These are phyloP conservation scores for Anas platyrhynchos DNA, from an alignment of 2,113 vertebrate genomes.

Conservation along the genomic window DNA sequence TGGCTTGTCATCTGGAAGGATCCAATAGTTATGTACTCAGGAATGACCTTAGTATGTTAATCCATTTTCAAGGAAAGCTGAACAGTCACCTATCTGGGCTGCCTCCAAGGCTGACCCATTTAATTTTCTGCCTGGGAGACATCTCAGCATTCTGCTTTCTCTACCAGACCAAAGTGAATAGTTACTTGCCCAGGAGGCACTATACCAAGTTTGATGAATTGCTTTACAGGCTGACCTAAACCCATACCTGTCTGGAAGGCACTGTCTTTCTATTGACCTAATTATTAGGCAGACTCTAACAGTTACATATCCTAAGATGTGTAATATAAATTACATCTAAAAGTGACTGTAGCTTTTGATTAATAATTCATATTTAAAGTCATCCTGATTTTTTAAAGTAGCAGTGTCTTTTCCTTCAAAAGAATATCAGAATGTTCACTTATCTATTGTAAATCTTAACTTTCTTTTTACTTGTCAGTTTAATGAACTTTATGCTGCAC, in stretches of 20 bases:
- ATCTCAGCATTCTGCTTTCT: background rate
- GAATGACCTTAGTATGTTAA: constrained; percentile 46
- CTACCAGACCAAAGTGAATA: constrained; percentile 22
- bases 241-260: constrained; percentile 22
- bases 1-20: constrained; percentile 8
- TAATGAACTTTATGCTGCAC: background rate
- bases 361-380: constrained; percentile 50
- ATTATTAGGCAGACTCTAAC: constrained; percentile 60
- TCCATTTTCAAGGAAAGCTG: constrained; percentile 43
- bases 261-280: constrained; percentile 53
- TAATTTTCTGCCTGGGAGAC: constrained; percentile 60
- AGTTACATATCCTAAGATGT: background rate
- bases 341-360: constrained; percentile 31
- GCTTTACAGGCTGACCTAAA: constrained; percentile 38
- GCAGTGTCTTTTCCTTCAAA: background rate
- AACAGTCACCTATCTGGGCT: constrained; percentile 31
- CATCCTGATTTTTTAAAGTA: background rate
- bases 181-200: constrained; percentile 40
- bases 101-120: constrained; percentile 54
- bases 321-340: constrained; percentile 27
- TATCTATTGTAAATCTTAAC: background rate
- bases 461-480: background rate
- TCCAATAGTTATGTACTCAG: constrained; percentile 21
- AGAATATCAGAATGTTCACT: background rate
- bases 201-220: constrained; percentile 56